These are phyloP conservation scores for Premnoplex brunnescens DNA, from an alignment of 2,797 vertebrate species.

Conservation along the genomic window DNA sequence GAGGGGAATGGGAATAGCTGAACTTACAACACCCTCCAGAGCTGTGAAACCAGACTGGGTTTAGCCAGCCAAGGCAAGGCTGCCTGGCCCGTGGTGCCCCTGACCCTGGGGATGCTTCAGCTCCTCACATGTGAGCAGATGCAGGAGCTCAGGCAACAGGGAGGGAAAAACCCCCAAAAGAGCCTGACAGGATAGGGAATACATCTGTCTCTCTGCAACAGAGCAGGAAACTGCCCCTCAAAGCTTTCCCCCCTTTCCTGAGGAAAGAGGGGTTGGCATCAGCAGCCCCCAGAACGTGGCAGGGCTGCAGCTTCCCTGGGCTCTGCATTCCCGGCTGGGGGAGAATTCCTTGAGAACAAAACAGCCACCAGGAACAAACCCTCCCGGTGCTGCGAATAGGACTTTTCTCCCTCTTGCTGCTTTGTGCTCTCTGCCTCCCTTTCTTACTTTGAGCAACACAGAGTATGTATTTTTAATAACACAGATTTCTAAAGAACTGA, in stretches of 20 bases:
- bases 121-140: neutral
- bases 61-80: neutral
- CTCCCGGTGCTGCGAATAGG: neutral
- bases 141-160: slow-evolving; percentile 10
- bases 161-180: neutral
- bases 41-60: slow-evolving; percentile 39
- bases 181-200: slow-evolving; percentile 18
- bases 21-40: neutral
- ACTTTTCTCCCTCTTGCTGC: neutral
- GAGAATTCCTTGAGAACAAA: neutral
- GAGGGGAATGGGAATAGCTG: slow-evolving; percentile 13
- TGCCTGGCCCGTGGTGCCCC: neutral
- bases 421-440: neutral
- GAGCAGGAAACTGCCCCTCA: neutral
- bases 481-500: neutral
- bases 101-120: neutral
- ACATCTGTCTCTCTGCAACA: neutral
- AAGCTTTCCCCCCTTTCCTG: neutral
- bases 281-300: neutral
- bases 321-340: neutral
- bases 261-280: neutral
- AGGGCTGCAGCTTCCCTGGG: neutral
- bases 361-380: neutral
- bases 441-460: neutral
- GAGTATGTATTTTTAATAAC: slow-evolving; percentile 39